Evolutionary conservation across 1,140 invertebrate species (phyloP), one percentile per base, ranked within the genome.

Genomic region (Neomicropteryx cornuta): DNA sequence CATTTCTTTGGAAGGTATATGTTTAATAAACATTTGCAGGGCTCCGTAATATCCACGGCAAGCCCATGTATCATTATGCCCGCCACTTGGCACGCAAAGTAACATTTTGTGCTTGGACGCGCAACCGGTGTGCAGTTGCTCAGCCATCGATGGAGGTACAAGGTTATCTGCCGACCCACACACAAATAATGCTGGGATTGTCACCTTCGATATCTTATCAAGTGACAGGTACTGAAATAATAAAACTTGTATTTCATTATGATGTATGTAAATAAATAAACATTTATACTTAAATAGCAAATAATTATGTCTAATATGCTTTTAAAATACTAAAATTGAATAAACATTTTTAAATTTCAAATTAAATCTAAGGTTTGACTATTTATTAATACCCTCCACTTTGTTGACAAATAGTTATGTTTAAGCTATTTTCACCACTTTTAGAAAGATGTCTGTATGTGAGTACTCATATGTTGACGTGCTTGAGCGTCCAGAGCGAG

Each of bases 11-110:
- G 39, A 28, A 2, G 61, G 59, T 5, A 55, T 50, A 29, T 55
- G 53, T n/a, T 42, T 34, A 10, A 66, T 40, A 36, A 64, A 62
- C 34, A 55, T 50, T 47, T 58, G 53, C 27, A 66, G 46, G 3
- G 50, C 50, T 0, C 48, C 23, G 36, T 64, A 64, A 31, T 66
- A 66, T 22, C 62, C 59, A 13, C 55, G 44, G 38, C 60, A 60
- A 5, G 58, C 60, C 88, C 88, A 93, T 0, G 88, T 93, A 56
- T 92, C 87, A 51, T 93, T 91, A 54, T 93, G 90, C 1, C 83
- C 83, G 1, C 86, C 86, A 13, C 76, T 73, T 16, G 72, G 70
- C 58, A 92, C 71, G 48, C 78, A 72, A 11, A 83, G 55, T 21
- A 90, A 55, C 43, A 79, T 75, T 62, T 91, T 90, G 39, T 68